A percentile compares a stretch with the other conserved stretches of the same genome.
Conservation (phyloP, 2,797 vertebrate species). For the Pagetopsis macropterus region DNA sequence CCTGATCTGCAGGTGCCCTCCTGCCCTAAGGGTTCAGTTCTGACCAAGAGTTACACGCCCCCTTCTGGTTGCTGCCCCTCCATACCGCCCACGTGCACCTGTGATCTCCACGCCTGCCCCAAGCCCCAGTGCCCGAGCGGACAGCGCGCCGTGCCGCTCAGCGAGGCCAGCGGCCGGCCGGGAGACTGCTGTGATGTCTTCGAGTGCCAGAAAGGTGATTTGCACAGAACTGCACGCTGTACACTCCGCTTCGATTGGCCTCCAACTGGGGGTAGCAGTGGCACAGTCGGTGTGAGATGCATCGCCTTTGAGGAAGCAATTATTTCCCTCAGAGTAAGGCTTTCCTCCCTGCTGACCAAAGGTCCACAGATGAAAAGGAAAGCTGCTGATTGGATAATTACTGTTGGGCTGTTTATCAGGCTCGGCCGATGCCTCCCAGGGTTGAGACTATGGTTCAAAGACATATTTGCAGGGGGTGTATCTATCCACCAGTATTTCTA, state of each 20-base stretch:
- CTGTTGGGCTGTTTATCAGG: constrained; percentile 57
- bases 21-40: constrained; percentile 81
- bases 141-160: constrained; percentile 66
- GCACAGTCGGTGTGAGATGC: constrained; percentile 57
- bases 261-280: constrained; percentile 33
- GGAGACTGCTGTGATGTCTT: constrained; percentile 85
- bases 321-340: constrained; percentile 52
- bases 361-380: constrained; percentile 61
- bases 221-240: constrained; percentile 23
- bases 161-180: constrained; percentile 77
- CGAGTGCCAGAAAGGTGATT: constrained; percentile 85
- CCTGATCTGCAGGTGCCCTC: constrained; percentile 66
- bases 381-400: constrained; percentile 63
- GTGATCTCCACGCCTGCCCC: constrained; percentile 73
- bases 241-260: constrained; percentile 31
- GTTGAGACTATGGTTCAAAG: constrained; percentile 50
- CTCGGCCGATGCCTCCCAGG: constrained; percentile 22
- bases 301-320: constrained; percentile 53
- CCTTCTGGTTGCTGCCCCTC: constrained; percentile 83
- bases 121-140: constrained; percentile 77
- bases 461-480: constrained; percentile 41
- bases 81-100: constrained; percentile 79
- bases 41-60: constrained; percentile 80
- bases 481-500: constrained; percentile 44
- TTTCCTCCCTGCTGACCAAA: constrained; percentile 60